Evolutionary conservation across 2,888 invertebrate species (phyloP), one percentile per base, ranked within the genome.

Genomic region (Criorhina ranunculi): DNA sequence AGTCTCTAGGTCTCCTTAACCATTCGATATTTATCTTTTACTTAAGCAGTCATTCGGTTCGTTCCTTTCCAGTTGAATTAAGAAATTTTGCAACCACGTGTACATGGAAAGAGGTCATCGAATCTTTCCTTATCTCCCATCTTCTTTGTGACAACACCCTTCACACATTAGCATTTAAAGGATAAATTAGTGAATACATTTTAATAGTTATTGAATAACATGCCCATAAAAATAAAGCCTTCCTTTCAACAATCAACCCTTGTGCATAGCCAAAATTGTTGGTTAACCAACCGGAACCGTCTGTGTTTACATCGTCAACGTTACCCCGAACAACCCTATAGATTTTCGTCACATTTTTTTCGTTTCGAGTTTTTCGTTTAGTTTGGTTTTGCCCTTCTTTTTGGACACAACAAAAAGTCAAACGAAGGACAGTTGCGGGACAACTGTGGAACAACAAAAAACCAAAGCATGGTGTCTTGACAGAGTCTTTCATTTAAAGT

Each of bases 261-360:
- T 15, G 29, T 12, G 37, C 17, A 73, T 55, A 49, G 49, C 69
- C 59, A 64, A 77, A 86, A 81, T 77, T 42, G 35, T 15, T 69
- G 77, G 53, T 70, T 46, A 78, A 69, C 77, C 77, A 73, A 80
- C 64, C 69, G 85, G 80, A 85, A 80, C 85, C 19, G 70, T 49
- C 33, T 62, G 82, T 82, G 81, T 86, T 82, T 86, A 69, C 57
- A 17, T 24, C 69, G 24, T 57, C 59, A 11, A 29, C 66, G 85
- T 85, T 73, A 69, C 86, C 86, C 72, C 57, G 66, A 77, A 78
- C 86, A 82, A 86, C 86, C 72, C 12, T 33, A 67, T 69, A 24
- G 59, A 53, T 77, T 82, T 78, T 37, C 35, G 11, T 31, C 3
- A n/a, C 12, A 12, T 31, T 53, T 57, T n/a, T 40, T 5, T 49